phyloP scores from a whole-genome alignment of 2,888 invertebrate species.

The Sympetrum striolatum region DNA sequence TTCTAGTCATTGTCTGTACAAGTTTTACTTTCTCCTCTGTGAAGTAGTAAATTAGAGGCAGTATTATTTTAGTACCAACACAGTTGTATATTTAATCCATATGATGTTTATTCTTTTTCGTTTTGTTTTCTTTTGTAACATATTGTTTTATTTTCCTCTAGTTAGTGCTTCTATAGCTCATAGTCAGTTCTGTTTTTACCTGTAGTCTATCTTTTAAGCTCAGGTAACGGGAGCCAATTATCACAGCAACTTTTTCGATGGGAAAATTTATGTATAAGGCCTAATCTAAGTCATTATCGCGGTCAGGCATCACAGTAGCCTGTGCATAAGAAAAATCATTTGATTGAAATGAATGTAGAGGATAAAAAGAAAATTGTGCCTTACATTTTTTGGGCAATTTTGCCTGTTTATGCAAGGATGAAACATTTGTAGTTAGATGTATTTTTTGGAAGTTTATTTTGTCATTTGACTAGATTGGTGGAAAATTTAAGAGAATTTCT shows the following conservation, averaged over 20 bases:
- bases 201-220: background rate
- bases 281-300: background rate
- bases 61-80: conserved; percentile 4
- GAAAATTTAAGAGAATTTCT: background rate
- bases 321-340: background rate
- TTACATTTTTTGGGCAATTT: conserved; percentile 26
- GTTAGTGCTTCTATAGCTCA: background rate
- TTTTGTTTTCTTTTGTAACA: background rate
- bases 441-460: conserved; percentile 38
- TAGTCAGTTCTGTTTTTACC: background rate
- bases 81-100: background rate
- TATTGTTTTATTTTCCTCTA: background rate
- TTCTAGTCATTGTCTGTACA: conserved; percentile 27
- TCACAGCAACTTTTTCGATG: background rate
- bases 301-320: background rate
- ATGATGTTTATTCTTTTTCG: background rate
- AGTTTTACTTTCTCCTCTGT: background rate
- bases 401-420: conserved; percentile 1
- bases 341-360: background rate
- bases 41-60: background rate
- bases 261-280: background rate
- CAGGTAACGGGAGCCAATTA: background rate
- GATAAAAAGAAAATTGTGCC: conserved; percentile 11
- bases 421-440: conserved; percentile 21
- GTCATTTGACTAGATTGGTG: background rate